These are phyloP conservation scores for Agriopis marginaria DNA, from an alignment of 2,888 invertebrate genomes.

Conservation along the genomic window DNA sequence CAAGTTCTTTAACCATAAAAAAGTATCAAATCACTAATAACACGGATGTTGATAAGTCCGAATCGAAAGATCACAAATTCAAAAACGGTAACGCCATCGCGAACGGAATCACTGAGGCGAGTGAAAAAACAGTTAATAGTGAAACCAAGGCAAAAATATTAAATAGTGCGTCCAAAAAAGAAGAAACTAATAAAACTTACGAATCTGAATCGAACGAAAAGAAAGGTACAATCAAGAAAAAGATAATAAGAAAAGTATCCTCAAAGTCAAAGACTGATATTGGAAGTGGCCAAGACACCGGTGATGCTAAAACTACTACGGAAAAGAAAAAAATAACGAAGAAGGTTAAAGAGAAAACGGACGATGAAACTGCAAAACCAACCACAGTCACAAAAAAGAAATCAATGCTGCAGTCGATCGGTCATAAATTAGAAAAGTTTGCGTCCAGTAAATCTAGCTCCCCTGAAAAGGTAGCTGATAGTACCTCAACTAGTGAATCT, in stretches of 20 bases:
- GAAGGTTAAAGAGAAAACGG: constrained; percentile 75
- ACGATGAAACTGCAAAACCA: constrained; percentile 68
- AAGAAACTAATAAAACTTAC: constrained; percentile 59
- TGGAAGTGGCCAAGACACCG: constrained; percentile 60
- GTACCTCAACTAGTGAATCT: constrained; percentile 52
- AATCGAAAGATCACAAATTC: constrained; percentile 53
- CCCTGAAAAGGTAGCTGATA: constrained; percentile 77
- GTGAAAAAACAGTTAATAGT: constrained; percentile 52
- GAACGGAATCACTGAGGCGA: constrained; percentile 61
- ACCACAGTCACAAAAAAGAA: constrained; percentile 85
- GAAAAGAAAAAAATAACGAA: constrained; percentile 80
- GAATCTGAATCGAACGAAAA: constrained; percentile 69
- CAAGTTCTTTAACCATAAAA: constrained; percentile 65
- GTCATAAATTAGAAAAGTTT: constrained; percentile 91
- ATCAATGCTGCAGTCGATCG: constrained; percentile 90
- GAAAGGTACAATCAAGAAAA: constrained; percentile 79
- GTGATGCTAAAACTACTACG: constrained; percentile 62
- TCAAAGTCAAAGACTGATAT: constrained; percentile 79
- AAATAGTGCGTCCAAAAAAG: constrained; percentile 58
- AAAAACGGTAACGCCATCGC: constrained; percentile 59
- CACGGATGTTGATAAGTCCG: constrained; percentile 54
- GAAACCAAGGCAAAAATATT: constrained; percentile 54
- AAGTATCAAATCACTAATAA: constrained; percentile 70
- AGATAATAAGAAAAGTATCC: constrained; percentile 78
- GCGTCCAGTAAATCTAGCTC: constrained; percentile 83